These are phyloP conservation scores for Chaenogobius annularis DNA, from an alignment of 2,113 vertebrate species.

Conservation along the genomic window DNA sequence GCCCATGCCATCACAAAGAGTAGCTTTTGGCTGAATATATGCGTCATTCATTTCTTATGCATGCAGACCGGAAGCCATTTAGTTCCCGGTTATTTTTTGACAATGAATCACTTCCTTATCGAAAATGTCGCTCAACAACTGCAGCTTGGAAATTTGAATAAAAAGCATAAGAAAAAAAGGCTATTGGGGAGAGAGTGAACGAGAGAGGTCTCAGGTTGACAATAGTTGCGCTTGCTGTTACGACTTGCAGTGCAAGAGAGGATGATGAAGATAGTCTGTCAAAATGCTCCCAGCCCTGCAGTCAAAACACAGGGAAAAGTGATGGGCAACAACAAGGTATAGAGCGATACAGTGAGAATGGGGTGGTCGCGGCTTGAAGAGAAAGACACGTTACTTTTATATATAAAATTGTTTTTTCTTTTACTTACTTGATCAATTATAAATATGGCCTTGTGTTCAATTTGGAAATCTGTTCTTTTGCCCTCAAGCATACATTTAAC, in stretches of 20 bases:
- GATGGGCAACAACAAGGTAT: neutral
- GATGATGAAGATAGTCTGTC: neutral
- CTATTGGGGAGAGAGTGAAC: neutral
- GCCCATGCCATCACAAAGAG: neutral
- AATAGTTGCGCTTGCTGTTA: neutral
- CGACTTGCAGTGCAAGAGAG: neutral
- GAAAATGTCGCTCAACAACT: neutral
- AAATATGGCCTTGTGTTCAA: too few relatives aligned
- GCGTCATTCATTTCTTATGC: conserved; percentile 3
- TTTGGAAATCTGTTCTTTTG: too few relatives aligned
- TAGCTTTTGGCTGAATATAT: neutral
- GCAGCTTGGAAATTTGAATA: neutral
- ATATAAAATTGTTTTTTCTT: too few relatives aligned
- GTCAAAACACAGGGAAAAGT: neutral
- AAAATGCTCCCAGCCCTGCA: neutral
- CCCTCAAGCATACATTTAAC: too few relatives aligned
- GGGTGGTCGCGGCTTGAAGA: neutral
- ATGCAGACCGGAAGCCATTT: conserved; percentile 1
- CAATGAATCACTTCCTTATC: neutral
- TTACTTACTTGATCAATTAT: too few relatives aligned
- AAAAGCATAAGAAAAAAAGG: neutral
- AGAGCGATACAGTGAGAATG: neutral
- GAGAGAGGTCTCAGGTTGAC: neutral
- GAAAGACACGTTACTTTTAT: neutral
- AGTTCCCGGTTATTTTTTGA: neutral